Evolutionary conservation across 2,888 invertebrate species (phyloP).

Genomic region (Nephrocerus scutellatus): DNA sequence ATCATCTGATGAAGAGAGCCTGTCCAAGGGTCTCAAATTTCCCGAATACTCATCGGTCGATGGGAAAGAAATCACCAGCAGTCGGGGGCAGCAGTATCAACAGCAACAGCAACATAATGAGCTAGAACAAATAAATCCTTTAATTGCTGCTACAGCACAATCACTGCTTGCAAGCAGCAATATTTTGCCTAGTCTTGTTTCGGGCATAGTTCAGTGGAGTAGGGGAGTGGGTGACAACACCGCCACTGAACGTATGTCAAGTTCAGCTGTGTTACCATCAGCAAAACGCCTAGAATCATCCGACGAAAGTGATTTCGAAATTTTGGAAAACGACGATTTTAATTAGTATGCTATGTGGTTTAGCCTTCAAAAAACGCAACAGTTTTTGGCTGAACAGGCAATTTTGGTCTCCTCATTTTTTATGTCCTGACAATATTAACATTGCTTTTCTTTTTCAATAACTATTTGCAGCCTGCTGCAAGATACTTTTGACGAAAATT

Average conservation of each 20-base stretch:
- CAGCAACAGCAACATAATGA: constrained; percentile 16
- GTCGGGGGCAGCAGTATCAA: constrained; percentile 13
- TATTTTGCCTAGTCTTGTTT: constrained; percentile 35
- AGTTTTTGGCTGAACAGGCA: too few species aligned
- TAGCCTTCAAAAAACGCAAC: too few species aligned
- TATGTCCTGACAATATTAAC: too few species aligned
- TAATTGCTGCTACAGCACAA: too few species aligned
- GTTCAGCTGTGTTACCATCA: constrained; percentile 5
- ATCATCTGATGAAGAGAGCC: constrained; percentile 43
- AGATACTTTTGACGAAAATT: too few species aligned
- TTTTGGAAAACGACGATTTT: constrained; percentile 43
- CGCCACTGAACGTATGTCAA: background rate
- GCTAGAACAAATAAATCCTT: constrained; percentile 12
- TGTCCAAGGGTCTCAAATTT: constrained; percentile 44
- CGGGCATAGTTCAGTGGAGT: constrained; percentile 36
- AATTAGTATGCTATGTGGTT: too few species aligned
- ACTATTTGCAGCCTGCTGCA: too few species aligned
- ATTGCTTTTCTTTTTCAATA: too few species aligned
- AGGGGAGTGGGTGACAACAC: constrained; percentile 10
- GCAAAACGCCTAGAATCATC: constrained; percentile 32
- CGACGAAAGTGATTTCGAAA: constrained; percentile 47
- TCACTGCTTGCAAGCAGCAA: constrained; percentile 27
- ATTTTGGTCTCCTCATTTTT: too few species aligned
- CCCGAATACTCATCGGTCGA: constrained; percentile 36
- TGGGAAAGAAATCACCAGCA: constrained; percentile 18